Percentiles rank a stretch among this genome's conserved stretches.
Evolutionary conservation across 1,140 invertebrate species (phyloP).

Genomic region (Calliphora vicina): DNA sequence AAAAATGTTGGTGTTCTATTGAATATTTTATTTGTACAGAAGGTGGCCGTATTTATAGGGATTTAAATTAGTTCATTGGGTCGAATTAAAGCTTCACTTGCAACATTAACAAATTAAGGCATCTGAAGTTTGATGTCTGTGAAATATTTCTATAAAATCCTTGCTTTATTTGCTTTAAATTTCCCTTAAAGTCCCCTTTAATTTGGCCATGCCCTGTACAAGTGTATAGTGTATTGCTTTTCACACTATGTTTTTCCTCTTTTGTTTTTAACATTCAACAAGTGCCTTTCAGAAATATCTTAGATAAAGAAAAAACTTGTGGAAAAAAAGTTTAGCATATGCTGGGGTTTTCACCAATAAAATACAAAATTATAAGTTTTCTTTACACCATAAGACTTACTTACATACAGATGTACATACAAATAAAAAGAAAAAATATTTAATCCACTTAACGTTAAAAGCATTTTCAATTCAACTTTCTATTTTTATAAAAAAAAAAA

Average conservation of each 20-base stretch:
- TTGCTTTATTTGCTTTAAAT: neutral
- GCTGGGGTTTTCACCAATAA: neutral
- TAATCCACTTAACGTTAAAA: conserved; percentile 6
- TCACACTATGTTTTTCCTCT: neutral
- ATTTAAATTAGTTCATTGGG: too few relatives aligned
- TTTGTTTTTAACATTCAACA: neutral
- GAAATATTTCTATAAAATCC: too few relatives aligned
- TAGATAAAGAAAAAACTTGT: neutral
- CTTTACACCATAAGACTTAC: neutral
- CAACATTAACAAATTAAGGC: too few relatives aligned
- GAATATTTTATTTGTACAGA: too few relatives aligned
- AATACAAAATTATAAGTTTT: neutral
- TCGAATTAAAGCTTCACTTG: too few relatives aligned
- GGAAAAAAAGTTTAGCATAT: neutral
- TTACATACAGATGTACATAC: too few relatives aligned
- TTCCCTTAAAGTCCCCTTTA: neutral
- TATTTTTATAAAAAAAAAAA: neutral
- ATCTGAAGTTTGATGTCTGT: too few relatives aligned
- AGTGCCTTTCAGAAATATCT: neutral
- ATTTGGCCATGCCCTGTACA: neutral
- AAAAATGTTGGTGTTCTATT: too few relatives aligned
- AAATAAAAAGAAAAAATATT: neutral
- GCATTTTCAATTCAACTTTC: neutral
- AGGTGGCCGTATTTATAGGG: too few relatives aligned
- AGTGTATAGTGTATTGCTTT: neutral